These are phyloP conservation scores for Antennarius striatus DNA, from an alignment of 2,113 vertebrate genomes.

Conservation along the genomic window DNA sequence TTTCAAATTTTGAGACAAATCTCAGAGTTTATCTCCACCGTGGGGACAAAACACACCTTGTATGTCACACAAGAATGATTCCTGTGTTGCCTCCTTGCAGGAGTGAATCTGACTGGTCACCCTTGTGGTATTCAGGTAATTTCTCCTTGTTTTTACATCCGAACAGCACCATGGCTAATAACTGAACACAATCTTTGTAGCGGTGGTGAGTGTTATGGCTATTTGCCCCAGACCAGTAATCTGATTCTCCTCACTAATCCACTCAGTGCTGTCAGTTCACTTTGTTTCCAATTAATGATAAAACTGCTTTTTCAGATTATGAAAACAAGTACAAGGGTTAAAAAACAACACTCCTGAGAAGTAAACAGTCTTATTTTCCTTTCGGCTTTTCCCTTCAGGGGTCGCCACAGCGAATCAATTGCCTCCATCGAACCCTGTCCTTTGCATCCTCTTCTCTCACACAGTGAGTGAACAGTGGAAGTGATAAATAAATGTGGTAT, in stretches of 20 bases:
- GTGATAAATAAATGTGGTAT: not conserved
- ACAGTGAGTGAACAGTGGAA: slow-evolving; percentile 10
- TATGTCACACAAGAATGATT: too few species aligned
- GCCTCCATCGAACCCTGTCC: too few species aligned
- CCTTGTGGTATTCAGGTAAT: not conserved
- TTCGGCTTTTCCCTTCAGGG: too few species aligned
- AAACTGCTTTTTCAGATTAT: slow-evolving; percentile 25
- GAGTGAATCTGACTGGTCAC: not conserved
- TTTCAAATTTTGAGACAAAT: too few species aligned
- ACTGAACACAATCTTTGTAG: not conserved
- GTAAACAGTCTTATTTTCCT: too few species aligned
- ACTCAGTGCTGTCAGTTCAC: slow-evolving; percentile 15
- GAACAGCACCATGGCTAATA: not conserved
- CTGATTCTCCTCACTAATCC: slow-evolving; percentile 22
- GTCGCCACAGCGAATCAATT: too few species aligned
- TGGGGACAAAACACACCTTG: too few species aligned
- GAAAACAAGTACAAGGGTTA: slow-evolving; percentile 1
- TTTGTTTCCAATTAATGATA: slow-evolving; percentile 25
- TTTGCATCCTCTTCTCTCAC: too few species aligned
- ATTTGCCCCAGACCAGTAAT: slow-evolving; percentile 11
- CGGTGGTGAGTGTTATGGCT: not conserved
- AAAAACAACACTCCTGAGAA: not conserved
- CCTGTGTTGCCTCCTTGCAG: not conserved
- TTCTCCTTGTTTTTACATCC: slow-evolving; percentile 7
- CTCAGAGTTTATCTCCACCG: too few species aligned